Base-by-base conservation (phyloP, 1,140 invertebrate species). In the Brachionus rotundiformis region DNA sequence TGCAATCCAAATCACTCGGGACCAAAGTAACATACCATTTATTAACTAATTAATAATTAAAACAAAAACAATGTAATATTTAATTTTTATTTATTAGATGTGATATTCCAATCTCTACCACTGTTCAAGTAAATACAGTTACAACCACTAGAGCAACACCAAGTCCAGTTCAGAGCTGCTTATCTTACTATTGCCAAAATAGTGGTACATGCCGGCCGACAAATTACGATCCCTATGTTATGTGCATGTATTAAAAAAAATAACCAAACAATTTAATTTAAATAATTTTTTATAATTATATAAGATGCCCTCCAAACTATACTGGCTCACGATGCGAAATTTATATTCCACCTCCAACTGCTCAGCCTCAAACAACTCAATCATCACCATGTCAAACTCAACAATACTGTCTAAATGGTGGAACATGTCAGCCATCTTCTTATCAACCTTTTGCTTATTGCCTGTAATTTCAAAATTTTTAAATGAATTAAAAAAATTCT, bases 1-100 rank as follows among this genome's bases (percentile, higher is more conserved):
- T 79, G 76, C 19, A 33, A 63, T 23, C 76, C 76, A 23, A 63
- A 63, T 63, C 54, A 79, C 31, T 16, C 47, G 3, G 76, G 76
- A 47, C 16, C 73, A 59, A 77, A 59, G 71, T 75, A 75, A 36
- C 5, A n/a, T 11, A 75, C 3, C 0, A 13, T 49, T 33, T 23
- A 44, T 10, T 7, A 41, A 27, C 25, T n/a, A 16, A n/a, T 44
- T 11, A 25, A 33, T n/a, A 7, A 13, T 68, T 36, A 19, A 36
- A 0, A 68, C 10, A 71, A 0, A 33, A 71, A 19, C 7, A 25
- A 71, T 41, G 3, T n/a, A n/a, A n/a, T n/a, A 71, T 29, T 25
- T 0, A 29, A 8, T 27, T 25, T 71, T 31, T 63, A n/a, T 31
- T 68, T 75, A 7, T 23, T 23, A 77, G 75, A 54, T 79, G 76